Percentiles rank a stretch among this genome's conserved stretches.
Evolutionary conservation across 2,113 vertebrate species (phyloP).

Genomic region (Sander vitreus): DNA sequence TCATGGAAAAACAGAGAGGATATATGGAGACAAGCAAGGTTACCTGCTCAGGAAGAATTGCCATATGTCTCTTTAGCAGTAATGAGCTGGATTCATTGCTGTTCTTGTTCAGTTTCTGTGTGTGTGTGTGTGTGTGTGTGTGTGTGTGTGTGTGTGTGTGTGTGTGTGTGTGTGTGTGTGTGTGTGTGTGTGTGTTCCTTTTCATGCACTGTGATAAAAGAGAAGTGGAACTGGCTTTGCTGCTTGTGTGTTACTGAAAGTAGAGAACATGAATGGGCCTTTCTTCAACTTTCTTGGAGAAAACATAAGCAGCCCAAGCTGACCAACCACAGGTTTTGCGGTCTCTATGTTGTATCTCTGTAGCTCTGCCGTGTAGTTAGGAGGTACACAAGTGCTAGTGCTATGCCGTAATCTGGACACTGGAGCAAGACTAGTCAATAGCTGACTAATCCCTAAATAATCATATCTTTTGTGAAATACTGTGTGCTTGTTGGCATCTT

Average conservation of each 20-base stretch:
- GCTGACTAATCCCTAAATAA: neutral
- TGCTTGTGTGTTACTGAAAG: neutral
- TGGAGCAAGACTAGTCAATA: neutral
- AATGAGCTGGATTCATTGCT: constrained; percentile 40
- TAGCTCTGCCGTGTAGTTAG: neutral
- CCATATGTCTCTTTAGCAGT: constrained; percentile 14
- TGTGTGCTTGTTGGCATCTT: neutral
- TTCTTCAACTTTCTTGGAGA: neutral
- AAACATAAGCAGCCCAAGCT: neutral
- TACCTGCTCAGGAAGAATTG: constrained; percentile 6
- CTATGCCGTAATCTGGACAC: neutral
- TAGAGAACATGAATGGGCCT: neutral
- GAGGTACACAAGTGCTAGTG: neutral
- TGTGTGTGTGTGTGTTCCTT: too few species aligned
- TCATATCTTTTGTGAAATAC: neutral
- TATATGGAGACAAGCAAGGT: constrained; percentile 3
- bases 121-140: too few species aligned
- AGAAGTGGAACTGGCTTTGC: neutral
- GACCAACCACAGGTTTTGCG: neutral
- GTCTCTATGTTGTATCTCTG: neutral
- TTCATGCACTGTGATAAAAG: neutral
- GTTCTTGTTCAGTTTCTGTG: neutral
- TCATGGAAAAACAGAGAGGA: constrained; percentile 10
- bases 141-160: too few species aligned
- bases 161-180: too few species aligned